Conservation (phyloP, 1,140 invertebrate species). For the Lordiphosa mommai region DNA sequence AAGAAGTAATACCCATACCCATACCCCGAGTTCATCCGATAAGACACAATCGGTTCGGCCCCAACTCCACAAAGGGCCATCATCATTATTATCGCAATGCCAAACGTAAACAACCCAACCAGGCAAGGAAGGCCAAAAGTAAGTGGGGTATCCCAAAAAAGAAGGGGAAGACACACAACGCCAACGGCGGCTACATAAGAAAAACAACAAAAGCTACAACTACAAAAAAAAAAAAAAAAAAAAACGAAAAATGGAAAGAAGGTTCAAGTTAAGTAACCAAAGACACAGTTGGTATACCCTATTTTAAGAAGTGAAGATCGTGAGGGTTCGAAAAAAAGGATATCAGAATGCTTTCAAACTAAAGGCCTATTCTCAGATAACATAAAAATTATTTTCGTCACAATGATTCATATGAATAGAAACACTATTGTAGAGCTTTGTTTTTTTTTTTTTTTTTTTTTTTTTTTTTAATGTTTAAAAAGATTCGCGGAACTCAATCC, state of each 20-base stretch:
- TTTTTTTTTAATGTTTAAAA: too few relatives aligned
- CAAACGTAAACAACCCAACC: conserved; percentile 67
- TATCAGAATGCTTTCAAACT: too few relatives aligned
- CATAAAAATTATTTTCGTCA: too few relatives aligned
- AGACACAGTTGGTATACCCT: neutral
- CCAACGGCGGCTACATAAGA: conserved; percentile 55
- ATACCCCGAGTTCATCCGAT: neutral
- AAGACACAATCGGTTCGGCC: conserved; percentile 24
- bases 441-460: too few relatives aligned
- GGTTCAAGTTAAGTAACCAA: neutral
- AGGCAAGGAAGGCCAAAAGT: conserved; percentile 5
- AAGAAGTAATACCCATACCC: too few relatives aligned
- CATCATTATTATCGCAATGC: conserved; percentile 12
- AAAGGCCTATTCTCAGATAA: too few relatives aligned
- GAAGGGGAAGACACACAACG: conserved; percentile 21
- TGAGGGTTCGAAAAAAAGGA: too few relatives aligned
- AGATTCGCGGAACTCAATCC: too few relatives aligned
- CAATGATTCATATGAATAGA: too few relatives aligned
- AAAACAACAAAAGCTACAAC: conserved; percentile 55
- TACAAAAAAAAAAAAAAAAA: conserved; percentile 18
- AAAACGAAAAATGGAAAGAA: conserved; percentile 1
- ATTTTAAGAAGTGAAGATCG: too few relatives aligned
- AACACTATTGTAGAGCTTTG: too few relatives aligned
- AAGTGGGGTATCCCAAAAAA: too few relatives aligned
- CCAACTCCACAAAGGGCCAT: conserved; percentile 51